These are phyloP conservation scores for Galemys pyrenaicus DNA, from an alignment of 2,113 vertebrate species.

Conservation along the genomic window DNA sequence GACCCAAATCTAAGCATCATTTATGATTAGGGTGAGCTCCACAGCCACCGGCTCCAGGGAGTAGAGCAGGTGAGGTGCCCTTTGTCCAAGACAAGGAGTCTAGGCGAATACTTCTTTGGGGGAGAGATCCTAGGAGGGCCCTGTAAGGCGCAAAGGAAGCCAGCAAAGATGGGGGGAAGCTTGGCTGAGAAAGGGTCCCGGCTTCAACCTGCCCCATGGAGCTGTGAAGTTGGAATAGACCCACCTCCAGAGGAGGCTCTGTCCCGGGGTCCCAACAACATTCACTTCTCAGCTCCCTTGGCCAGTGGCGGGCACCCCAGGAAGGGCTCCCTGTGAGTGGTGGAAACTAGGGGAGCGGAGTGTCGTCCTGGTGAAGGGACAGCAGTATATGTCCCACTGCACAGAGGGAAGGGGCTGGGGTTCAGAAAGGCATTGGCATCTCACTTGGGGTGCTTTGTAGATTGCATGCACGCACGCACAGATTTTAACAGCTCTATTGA, in stretches of 20 bases:
- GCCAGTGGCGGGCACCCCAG: background rate
- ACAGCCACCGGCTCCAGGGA: background rate
- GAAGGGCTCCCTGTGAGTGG: background rate
- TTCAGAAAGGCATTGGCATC: background rate
- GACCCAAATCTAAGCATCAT: background rate
- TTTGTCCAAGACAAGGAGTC: background rate
- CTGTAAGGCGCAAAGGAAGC: background rate
- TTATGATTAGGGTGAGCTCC: background rate
- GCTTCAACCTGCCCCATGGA: background rate
- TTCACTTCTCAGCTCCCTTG: background rate
- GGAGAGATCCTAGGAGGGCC: background rate
- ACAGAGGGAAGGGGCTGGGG: accelerated
- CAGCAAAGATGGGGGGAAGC: background rate
- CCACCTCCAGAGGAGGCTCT: background rate
- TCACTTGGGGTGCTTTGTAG: background rate
- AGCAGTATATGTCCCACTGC: no score
- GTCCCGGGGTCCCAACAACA: background rate
- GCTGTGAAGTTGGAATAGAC: background rate
- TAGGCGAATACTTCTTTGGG: no score
- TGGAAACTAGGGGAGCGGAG: background rate
- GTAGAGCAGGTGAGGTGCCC: no score
- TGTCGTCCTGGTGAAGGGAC: background rate
- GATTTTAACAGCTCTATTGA: background rate
- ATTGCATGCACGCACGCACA: accelerated
- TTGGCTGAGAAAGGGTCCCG: background rate